These are phyloP conservation scores for Eubasilissa splendida DNA, from an alignment of 2,888 invertebrate species.

Conservation along the genomic window DNA sequence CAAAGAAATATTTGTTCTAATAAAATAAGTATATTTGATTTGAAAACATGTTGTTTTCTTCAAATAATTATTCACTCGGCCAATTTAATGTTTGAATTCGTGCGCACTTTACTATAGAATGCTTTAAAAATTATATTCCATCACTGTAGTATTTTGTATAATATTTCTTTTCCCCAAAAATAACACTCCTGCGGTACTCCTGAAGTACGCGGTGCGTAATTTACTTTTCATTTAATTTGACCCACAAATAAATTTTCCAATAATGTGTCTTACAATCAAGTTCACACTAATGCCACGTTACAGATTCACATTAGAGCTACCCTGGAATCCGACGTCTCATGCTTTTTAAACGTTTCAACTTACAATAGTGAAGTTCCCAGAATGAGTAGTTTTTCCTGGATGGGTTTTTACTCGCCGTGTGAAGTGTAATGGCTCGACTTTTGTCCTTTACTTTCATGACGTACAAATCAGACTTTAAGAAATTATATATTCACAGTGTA, in stretches of 20 bases:
- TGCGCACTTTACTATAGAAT: too few relatives aligned
- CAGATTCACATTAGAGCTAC: background rate
- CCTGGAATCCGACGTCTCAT: slow-evolving; percentile 36
- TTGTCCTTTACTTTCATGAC: background rate
- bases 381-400: slow-evolving; percentile 51
- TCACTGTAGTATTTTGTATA: too few relatives aligned
- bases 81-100: too few relatives aligned
- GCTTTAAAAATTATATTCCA: too few relatives aligned
- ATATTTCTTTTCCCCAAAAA: too few relatives aligned
- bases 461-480: background rate
- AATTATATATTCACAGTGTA: too few relatives aligned
- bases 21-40: too few relatives aligned
- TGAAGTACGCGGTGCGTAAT: too few relatives aligned
- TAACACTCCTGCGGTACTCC: too few relatives aligned
- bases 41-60: too few relatives aligned
- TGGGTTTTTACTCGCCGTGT: slow-evolving; percentile 8
- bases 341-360: slow-evolving; percentile 51
- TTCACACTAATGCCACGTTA: background rate
- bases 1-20: too few relatives aligned
- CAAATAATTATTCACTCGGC: too few relatives aligned
- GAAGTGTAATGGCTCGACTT: slow-evolving; percentile 23
- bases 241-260: slow-evolving; percentile 1
- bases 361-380: slow-evolving; percentile 48
- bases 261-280: background rate
- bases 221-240: background rate